phyloP scores from a whole-genome alignment of 2,113 vertebrate species.

The Cyphomyrus plagiostoma region DNA sequence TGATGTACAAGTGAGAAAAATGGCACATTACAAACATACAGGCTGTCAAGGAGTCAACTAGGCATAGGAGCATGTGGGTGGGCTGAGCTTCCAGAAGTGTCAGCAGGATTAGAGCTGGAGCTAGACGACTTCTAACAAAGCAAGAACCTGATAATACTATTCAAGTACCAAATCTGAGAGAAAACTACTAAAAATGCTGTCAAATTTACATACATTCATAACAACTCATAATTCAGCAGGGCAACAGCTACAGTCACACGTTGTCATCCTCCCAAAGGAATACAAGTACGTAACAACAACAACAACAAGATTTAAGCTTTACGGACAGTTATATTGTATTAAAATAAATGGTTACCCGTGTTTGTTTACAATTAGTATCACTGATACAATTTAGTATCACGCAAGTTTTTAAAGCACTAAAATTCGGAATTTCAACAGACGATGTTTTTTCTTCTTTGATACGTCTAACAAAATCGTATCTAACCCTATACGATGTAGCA shows the following conservation, averaged over 20 bases:
- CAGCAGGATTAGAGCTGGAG: background rate
- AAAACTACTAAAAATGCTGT: background rate
- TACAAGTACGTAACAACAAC: background rate
- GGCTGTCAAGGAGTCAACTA: background rate
- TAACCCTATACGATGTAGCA: background rate
- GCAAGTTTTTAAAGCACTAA: background rate
- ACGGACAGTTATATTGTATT: background rate
- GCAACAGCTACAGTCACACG: background rate
- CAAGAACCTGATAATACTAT: background rate
- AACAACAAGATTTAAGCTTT: background rate
- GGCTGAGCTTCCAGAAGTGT: background rate
- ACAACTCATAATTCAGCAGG: background rate
- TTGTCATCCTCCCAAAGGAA: background rate
- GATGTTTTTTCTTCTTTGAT: background rate
- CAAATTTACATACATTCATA: background rate
- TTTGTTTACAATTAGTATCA: background rate
- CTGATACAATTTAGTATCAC: background rate
- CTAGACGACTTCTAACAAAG: background rate
- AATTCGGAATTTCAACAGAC: background rate
- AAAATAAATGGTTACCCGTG: background rate
- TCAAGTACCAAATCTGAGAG: background rate
- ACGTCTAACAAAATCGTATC: background rate
- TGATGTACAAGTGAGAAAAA: background rate
- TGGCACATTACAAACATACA: background rate
- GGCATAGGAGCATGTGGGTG: background rate